These are phyloP conservation scores for Psittacula echo DNA, from an alignment of 2,797 vertebrate species.

Conservation along the genomic window DNA sequence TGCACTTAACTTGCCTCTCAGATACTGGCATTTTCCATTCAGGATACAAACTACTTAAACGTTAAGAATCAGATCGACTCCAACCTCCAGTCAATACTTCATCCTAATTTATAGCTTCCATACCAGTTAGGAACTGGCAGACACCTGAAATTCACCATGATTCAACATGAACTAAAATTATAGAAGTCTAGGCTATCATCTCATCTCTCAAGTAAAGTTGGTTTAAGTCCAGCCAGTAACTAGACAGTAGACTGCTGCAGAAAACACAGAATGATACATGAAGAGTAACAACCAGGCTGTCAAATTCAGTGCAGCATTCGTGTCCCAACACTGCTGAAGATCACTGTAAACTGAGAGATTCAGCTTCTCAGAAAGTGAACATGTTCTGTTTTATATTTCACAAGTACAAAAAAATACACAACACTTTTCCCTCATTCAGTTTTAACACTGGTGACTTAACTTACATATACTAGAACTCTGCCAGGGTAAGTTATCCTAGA, in stretches of 20 bases:
- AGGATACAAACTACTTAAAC: not conserved
- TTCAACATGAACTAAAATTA: not conserved
- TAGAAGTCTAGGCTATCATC: not conserved
- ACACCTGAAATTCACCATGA: not conserved
- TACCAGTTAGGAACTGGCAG: not conserved
- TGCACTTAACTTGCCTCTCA: not conserved
- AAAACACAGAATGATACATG: not conserved
- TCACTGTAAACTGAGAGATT: not conserved
- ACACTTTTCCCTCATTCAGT: not conserved
- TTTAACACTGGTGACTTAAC: conserved; percentile 11
- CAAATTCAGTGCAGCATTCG: not conserved
- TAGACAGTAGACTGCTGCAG: not conserved
- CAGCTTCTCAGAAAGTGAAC: not conserved
- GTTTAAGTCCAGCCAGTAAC: not conserved
- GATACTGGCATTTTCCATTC: not conserved
- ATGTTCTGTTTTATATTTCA: not conserved
- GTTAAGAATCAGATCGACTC: not conserved
- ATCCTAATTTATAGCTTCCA: not conserved
- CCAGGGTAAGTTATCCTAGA: not conserved
- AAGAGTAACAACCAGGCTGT: not conserved
- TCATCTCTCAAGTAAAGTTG: not conserved
- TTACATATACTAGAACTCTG: not conserved
- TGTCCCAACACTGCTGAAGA: not conserved
- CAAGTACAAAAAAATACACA: not conserved
- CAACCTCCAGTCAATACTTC: not conserved